Percentiles rank a stretch among this genome's conserved stretches.
Evolutionary conservation across 2,888 invertebrate species (phyloP).

Genomic region (Pristionchus japonicus): DNA sequence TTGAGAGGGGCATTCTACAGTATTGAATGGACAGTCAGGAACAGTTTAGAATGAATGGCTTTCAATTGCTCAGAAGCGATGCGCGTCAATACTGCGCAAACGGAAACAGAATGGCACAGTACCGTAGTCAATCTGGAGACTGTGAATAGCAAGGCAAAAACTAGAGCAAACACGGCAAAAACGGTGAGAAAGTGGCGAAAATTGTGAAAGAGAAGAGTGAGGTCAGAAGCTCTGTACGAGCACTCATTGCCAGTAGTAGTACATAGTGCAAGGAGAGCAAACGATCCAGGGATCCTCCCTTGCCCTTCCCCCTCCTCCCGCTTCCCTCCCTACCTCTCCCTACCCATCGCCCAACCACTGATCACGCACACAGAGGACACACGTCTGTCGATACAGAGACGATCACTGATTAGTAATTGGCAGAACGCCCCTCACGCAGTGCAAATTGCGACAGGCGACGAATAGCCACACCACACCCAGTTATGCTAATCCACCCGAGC

Average conservation of each 20-base stretch:
- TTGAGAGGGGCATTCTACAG: not conserved
- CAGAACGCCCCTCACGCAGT: slow-evolving; percentile 3
- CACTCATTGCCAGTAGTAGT: not conserved
- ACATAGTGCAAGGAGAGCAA: slow-evolving; percentile 45
- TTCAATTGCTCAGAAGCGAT: not conserved
- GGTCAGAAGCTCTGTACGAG: not conserved
- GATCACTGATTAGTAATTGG: not conserved
- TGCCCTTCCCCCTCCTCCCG: slow-evolving; percentile 50
- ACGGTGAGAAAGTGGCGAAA: not conserved
- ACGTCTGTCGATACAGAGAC: not conserved
- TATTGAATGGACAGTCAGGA: not conserved
- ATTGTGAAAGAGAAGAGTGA: not conserved
- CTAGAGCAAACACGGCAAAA: not conserved
- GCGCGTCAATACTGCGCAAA: not conserved
- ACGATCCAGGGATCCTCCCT: slow-evolving; percentile 53
- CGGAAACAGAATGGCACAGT: not conserved
- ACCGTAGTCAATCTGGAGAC: not conserved
- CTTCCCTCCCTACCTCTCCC: slow-evolving; percentile 47
- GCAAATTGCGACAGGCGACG: slow-evolving; percentile 21
- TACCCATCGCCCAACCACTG: slow-evolving; percentile 47
- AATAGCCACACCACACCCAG: slow-evolving; percentile 22
- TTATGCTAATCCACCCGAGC: slow-evolving; percentile 19
- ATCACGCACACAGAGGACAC: slow-evolving; percentile 51
- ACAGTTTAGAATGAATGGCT: slow-evolving; percentile 1
- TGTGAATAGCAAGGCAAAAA: not conserved